phyloP scores from a whole-genome alignment of 2,888 invertebrate genomes.

The Leucozona laternaria region DNA sequence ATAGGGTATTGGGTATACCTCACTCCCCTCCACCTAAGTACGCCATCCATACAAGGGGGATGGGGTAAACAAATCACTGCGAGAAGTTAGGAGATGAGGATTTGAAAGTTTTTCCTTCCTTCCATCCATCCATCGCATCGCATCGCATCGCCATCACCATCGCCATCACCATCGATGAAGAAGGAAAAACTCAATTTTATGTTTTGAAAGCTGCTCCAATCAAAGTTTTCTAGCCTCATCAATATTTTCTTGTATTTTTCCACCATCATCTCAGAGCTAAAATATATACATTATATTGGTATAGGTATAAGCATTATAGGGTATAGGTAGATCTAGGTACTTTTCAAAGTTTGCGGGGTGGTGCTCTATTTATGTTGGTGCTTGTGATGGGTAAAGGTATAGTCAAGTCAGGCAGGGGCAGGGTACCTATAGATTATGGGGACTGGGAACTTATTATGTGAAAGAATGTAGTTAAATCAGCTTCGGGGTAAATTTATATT shows the following conservation, averaged over 20 bases:
- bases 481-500: slow-evolving; percentile 10
- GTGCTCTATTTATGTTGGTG: too few species aligned
- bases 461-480: slow-evolving; percentile 42
- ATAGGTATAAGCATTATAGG: neutral
- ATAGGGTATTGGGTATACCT: neutral
- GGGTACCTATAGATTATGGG: too few species aligned
- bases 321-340: slow-evolving; percentile 34
- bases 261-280: slow-evolving; percentile 21
- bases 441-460: slow-evolving; percentile 26
- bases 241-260: slow-evolving; percentile 74
- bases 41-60: neutral
- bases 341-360: slow-evolving; percentile 3
- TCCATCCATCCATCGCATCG: neutral
- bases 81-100: slow-evolving; percentile 58
- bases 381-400: neutral
- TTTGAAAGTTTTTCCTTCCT: slow-evolving; percentile 60
- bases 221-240: slow-evolving; percentile 75
- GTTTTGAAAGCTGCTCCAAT: slow-evolving; percentile 72
- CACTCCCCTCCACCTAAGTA: neutral
- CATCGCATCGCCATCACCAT: neutral
- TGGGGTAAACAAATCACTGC: slow-evolving; percentile 72
- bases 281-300: slow-evolving; percentile 3
- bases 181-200: slow-evolving; percentile 73
- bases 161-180: slow-evolving; percentile 4
- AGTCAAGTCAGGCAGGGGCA: neutral